Base-by-base conservation (phyloP, 2,113 vertebrate species). In the Bombycilla garrulus region DNA sequence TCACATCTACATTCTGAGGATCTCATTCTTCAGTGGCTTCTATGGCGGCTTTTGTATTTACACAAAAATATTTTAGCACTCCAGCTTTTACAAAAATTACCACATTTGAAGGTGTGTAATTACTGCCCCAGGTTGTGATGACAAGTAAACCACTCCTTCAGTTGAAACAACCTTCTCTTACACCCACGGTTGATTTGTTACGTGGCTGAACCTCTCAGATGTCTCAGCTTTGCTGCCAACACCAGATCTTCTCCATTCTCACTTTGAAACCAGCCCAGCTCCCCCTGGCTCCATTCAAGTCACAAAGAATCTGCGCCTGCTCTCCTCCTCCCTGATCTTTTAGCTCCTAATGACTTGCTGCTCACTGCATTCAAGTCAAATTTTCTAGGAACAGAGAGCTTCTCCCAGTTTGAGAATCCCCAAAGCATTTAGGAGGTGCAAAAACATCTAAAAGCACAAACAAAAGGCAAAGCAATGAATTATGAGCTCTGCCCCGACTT, bases 131-230 rank as follows among this genome's bases (percentile, higher is more conserved):
- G 48, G 24, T 11, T 76, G 26, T 38, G 53, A 64, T 45, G 47
- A 47, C 38, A 38, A 56, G 35, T 4, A 26, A 53, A 7, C 6
- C 51, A 6, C 7, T 17, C 5, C 50, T 80, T 42, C 5, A 24
- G 33, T 2, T 45, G 40, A 47, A 69, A 60, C 60, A 11, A 4
- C 11, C 22, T 48, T 60, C 23, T 40, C 61, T 40, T 3, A 31
- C 22, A 47, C 35, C 6, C 48, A 56, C 50, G 33, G 19, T 0
- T n/a, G n/a, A n/a, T n/a, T 5, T 54, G 20, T 12, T 53, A 5
- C 10, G 11, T 0, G 4, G 22, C 31, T 45, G 70, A 54, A 53
- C 11, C 35, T 42, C 15, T n/a, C 18, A 47, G 54, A 50, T 1
- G 3, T 2, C 42, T 71, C 80, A 31, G 42, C 40, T 61, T 19